A percentile compares a stretch with the other conserved stretches of the same genome.
phyloP scores from a whole-genome alignment of 1,140 invertebrate species.

The Caerostris darwini region DNA sequence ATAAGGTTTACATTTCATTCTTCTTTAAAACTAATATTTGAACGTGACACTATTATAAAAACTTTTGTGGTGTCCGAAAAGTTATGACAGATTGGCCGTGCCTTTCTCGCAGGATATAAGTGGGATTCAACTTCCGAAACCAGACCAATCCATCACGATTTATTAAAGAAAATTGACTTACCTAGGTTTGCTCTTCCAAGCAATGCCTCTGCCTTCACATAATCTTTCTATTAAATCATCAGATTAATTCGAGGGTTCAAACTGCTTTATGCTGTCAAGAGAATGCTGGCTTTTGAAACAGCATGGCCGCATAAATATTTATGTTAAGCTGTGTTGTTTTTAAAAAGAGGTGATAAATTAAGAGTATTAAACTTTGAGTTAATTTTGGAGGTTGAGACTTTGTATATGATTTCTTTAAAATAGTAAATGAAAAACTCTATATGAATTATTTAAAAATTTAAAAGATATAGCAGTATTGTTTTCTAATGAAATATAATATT shows the following conservation, averaged over 20 bases:
- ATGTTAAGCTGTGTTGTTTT: too few relatives aligned
- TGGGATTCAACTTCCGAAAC: not conserved
- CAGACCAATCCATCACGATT: not conserved
- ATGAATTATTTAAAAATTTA: too few relatives aligned
- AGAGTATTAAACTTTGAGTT: too few relatives aligned
- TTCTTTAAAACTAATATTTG: slow-evolving; percentile 3
- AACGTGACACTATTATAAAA: slow-evolving; percentile 29
- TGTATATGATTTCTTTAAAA: too few relatives aligned
- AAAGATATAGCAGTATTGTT: too few relatives aligned
- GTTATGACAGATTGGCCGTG: not conserved
- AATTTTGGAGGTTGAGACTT: too few relatives aligned
- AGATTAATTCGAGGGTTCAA: not conserved
- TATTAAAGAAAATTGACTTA: slow-evolving; percentile 7
- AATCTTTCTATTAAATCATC: not conserved
- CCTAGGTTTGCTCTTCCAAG: not conserved
- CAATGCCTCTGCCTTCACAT: not conserved
- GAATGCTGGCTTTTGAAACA: too few relatives aligned
- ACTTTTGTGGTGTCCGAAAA: not conserved
- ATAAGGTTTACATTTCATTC: not conserved
- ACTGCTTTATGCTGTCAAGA: not conserved
- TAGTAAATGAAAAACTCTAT: too few relatives aligned
- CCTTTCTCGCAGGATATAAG: not conserved
- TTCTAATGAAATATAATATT: too few relatives aligned
- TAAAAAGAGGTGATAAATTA: too few relatives aligned
- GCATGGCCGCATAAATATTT: too few relatives aligned